Conservation (phyloP, 2,888 invertebrate species). For the Tinea trinotella region DNA sequence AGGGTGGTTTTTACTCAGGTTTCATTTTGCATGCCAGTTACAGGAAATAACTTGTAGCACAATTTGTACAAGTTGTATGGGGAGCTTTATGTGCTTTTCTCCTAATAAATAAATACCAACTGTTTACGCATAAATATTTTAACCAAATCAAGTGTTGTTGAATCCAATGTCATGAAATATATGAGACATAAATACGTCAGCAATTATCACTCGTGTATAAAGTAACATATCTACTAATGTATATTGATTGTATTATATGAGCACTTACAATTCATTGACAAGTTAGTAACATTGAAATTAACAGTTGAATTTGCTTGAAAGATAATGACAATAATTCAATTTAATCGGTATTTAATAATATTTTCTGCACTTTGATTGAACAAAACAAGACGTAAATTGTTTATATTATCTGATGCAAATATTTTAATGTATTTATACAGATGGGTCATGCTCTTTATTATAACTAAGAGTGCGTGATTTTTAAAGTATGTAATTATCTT, state of each 20-base stretch:
- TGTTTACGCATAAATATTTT: neutral
- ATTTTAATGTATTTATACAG: slow-evolving; percentile 57
- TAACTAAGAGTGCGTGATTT: neutral
- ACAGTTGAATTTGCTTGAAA: slow-evolving; percentile 7
- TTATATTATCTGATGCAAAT: slow-evolving; percentile 57
- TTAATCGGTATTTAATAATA: neutral
- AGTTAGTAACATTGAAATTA: neutral
- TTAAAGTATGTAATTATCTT: neutral
- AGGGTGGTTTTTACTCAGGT: slow-evolving; percentile 9
- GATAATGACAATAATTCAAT: slow-evolving; percentile 16
- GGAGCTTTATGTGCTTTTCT: neutral
- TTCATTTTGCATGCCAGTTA: neutral
- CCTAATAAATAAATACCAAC: neutral
- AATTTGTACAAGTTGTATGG: neutral
- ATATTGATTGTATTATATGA: neutral
- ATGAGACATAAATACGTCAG: neutral
- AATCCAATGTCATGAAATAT: neutral
- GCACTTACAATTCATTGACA: slow-evolving; percentile 5
- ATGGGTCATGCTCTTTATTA: slow-evolving; percentile 41
- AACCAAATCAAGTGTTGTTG: neutral
- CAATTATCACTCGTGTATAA: neutral
- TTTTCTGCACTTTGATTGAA: slow-evolving; percentile 6
- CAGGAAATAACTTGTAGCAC: neutral
- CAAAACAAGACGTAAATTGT: slow-evolving; percentile 44
- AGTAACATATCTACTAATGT: neutral